phyloP scores from a whole-genome alignment of 2,797 vertebrate species.

The Sphaeramia orbicularis region DNA sequence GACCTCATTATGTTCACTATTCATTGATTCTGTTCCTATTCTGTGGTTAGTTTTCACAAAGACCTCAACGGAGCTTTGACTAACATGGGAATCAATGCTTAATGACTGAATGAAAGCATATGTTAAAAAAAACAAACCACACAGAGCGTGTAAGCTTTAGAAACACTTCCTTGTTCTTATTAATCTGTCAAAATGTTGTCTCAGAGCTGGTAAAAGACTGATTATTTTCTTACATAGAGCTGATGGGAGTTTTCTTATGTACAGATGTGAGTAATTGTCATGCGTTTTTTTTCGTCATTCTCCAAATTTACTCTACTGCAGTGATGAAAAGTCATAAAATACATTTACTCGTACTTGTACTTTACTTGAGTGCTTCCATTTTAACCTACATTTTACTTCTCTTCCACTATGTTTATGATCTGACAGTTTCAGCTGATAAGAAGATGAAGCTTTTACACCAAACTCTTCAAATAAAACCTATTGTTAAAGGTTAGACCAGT shows the following conservation, averaged over 20 bases:
- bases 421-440: no score
- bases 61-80: constrained; percentile 26
- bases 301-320: neutral
- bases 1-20: constrained; percentile 43
- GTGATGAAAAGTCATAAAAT: no score
- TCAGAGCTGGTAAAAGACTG: constrained; percentile 6
- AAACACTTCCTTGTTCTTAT: constrained; percentile 29
- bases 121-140: constrained; percentile 24
- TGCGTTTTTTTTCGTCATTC: constrained; percentile 2
- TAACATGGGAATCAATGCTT: constrained; percentile 36
- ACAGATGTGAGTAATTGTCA: constrained; percentile 26
- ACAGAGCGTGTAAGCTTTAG: constrained; percentile 22
- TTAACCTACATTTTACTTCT: no score
- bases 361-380: no score
- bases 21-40: constrained; percentile 32
- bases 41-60: constrained; percentile 39
- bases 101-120: constrained; percentile 35
- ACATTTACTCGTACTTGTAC: no score
- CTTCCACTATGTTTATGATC: no score
- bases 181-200: constrained; percentile 40
- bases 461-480: no score
- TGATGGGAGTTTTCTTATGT: constrained; percentile 21
- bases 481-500: no score
- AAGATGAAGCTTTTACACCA: no score
- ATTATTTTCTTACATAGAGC: neutral